Conservation (phyloP, 2,888 invertebrate genomes). For the Drosophila fulvimacula region DNA sequence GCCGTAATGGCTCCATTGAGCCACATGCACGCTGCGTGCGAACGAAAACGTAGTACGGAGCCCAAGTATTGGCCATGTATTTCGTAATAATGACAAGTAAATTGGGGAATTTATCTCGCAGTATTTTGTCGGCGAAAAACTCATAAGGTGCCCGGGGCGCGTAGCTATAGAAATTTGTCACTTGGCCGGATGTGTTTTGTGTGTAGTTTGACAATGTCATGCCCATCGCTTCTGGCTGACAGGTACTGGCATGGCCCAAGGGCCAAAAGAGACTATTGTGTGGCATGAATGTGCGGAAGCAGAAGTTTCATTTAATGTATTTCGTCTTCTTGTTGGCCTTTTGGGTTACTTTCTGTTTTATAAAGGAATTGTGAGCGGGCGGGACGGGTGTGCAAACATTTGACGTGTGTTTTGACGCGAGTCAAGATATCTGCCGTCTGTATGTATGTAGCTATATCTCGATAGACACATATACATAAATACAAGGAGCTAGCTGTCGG, state of each 20-base stretch:
- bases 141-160: slow-evolving; percentile 47
- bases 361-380: slow-evolving; percentile 18
- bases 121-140: slow-evolving; percentile 50
- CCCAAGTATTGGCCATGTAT: slow-evolving; percentile 35
- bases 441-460: slow-evolving; percentile 1
- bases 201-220: slow-evolving; percentile 67
- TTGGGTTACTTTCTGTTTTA: slow-evolving; percentile 18
- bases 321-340: slow-evolving; percentile 38
- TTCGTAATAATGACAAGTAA: slow-evolving; percentile 67
- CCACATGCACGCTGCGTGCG: slow-evolving; percentile 34
- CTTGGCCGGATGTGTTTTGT: slow-evolving; percentile 78
- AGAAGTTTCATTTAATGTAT: slow-evolving; percentile 54
- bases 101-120: slow-evolving; percentile 64
- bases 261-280: slow-evolving; percentile 54
- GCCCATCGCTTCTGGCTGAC: slow-evolving; percentile 60
- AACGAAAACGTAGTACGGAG: slow-evolving; percentile 57
- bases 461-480: not conserved
- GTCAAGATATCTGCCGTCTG: slow-evolving; percentile 51
- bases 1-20: slow-evolving; percentile 37
- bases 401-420: slow-evolving; percentile 83
- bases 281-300: slow-evolving; percentile 65
- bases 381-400: slow-evolving; percentile 79
- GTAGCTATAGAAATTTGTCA: slow-evolving; percentile 66
- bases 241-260: slow-evolving; percentile 63
- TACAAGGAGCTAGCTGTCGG: slow-evolving; percentile 33